A percentile compares a stretch with the other conserved stretches of the same genome.
These are phyloP conservation scores for Glaucomys volans DNA, from an alignment of 2,113 vertebrate species.

Conservation along the genomic window DNA sequence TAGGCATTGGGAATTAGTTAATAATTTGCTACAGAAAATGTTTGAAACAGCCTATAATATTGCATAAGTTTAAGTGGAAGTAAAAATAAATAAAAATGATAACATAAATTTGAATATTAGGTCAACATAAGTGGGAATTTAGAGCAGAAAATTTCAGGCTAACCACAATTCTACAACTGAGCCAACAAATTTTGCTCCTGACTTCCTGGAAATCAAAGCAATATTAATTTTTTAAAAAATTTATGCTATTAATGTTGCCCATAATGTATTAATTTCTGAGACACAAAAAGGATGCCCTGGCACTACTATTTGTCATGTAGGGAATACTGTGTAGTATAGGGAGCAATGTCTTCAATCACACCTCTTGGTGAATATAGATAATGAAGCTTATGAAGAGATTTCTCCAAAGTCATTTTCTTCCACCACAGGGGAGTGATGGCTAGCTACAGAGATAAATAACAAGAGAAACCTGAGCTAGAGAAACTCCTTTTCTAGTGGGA, in stretches of 20 bases:
- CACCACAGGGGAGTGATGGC: background rate
- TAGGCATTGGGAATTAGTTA: background rate
- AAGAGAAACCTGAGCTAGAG: background rate
- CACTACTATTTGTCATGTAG: background rate
- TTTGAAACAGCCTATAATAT: background rate
- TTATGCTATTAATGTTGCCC: background rate
- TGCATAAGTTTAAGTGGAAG: background rate
- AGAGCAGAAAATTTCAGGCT: background rate
- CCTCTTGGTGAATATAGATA: background rate
- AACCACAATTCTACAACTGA: background rate
- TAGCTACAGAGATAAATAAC: background rate
- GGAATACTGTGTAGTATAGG: background rate
- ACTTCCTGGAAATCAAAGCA: slow-evolving; percentile 47
- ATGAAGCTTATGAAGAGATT: background rate
- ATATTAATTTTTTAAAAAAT: background rate
- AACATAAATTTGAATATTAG: slow-evolving; percentile 22
- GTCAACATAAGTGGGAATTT: slow-evolving; percentile 1
- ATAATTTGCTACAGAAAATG: slow-evolving; percentile 19
- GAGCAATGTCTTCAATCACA: background rate
- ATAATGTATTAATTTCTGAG: slow-evolving; percentile 3
- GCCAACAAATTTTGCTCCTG: background rate
- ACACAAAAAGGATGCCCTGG: background rate
- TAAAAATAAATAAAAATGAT: background rate
- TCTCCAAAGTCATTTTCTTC: background rate
- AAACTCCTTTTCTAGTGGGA: background rate